Evolutionary conservation across 2,113 vertebrate species (phyloP).

Genomic region (Polypterus bichir): DNA sequence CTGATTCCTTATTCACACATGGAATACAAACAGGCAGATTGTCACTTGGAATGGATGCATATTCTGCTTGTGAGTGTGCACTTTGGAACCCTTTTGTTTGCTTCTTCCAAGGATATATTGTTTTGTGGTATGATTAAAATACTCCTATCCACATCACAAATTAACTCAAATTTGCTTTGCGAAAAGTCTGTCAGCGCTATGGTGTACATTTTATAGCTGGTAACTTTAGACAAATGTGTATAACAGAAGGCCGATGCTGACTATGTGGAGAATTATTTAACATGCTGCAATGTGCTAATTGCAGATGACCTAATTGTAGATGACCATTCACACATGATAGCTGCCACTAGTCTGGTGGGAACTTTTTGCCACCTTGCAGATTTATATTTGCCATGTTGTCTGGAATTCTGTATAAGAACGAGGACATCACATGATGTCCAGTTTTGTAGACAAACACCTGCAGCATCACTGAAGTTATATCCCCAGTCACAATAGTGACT

Average conservation of each 20-base stretch:
- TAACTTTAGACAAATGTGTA: background rate
- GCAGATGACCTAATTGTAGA: too few relatives aligned
- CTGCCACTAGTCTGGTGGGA: background rate
- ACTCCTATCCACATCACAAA: too few relatives aligned
- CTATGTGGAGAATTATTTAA: background rate
- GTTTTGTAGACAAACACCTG: background rate
- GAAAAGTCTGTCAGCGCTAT: background rate
- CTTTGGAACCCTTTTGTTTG: background rate
- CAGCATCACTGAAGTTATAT: background rate
- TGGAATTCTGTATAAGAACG: background rate
- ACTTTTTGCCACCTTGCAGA: background rate
- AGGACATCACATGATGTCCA: slow-evolving; percentile 1
- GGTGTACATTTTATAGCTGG: background rate
- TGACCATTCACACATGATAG: background rate
- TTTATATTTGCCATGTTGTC: background rate
- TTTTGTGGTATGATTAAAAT: background rate
- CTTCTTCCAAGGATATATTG: background rate
- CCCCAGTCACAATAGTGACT: background rate
- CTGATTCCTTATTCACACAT: background rate
- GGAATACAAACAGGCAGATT: background rate
- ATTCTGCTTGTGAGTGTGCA: too few relatives aligned
- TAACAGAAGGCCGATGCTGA: background rate
- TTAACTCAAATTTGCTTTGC: too few relatives aligned
- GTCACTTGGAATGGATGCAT: background rate
- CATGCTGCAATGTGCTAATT: background rate